Percentiles rank a stretch among this genome's conserved stretches.
Evolutionary conservation across 2,797 vertebrate species (phyloP).

Genomic region (Cirrhinus molitorella): DNA sequence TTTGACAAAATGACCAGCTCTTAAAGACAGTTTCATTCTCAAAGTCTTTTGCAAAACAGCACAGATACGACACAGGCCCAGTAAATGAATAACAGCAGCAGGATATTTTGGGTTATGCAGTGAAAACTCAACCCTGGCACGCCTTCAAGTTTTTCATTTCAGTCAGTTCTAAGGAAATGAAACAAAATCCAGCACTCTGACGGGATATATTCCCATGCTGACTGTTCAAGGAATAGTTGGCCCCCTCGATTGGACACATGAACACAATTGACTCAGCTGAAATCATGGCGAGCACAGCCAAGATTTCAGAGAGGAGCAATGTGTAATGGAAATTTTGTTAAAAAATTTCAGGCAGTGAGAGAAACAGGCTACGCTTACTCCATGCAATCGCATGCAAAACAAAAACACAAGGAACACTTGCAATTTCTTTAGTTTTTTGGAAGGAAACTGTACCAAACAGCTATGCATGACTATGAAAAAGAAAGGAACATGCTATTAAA

Average conservation of each 20-base stretch:
- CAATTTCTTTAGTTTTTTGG: background rate
- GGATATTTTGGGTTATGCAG: conserved; percentile 39
- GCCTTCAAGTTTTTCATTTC: conserved; percentile 28
- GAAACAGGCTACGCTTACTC: conserved; percentile 14
- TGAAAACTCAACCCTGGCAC: conserved; percentile 10
- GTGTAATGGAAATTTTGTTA: conserved; percentile 31
- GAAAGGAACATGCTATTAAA: background rate
- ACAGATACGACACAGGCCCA: background rate
- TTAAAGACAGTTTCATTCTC: background rate
- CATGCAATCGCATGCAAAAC: conserved; percentile 21
- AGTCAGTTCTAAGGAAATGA: conserved; percentile 42
- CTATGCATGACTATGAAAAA: background rate
- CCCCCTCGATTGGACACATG: conserved; percentile 4
- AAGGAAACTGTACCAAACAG: background rate
- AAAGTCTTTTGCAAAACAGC: conserved; percentile 23
- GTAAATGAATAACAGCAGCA: conserved; percentile 32
- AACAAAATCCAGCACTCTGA: conserved; percentile 41
- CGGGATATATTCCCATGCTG: conserved; percentile 44
- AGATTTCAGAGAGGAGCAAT: conserved; percentile 19
- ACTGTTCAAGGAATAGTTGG: conserved; percentile 46
- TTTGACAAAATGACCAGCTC: background rate
- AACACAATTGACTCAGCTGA: conserved; percentile 55
- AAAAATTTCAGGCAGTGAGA: background rate
- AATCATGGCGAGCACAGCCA: conserved; percentile 5
- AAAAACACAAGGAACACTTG: conserved; percentile 12